Base-by-base conservation (phyloP, 2,888 invertebrate species). In the Linnaemya tessellans region DNA sequence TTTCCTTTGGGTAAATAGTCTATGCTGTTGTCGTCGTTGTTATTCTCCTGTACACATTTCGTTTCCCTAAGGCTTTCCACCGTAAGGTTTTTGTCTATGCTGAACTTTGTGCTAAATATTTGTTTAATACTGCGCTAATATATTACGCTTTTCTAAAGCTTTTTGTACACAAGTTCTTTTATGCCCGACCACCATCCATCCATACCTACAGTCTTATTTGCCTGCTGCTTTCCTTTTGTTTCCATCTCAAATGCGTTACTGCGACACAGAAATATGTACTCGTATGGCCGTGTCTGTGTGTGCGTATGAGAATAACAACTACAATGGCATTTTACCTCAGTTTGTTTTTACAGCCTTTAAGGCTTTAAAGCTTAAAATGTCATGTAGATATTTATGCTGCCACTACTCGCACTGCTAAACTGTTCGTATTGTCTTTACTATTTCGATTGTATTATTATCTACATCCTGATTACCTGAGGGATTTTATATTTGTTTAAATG, bases 21-120 rank as follows among this genome's bases (percentile, higher is more conserved):
- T 75, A 51, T 18, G n/a, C 60, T 62, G 30, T 25, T 22, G 62
- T 46, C 62, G 49, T 30, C 51, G 38, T 41, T 60, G 49, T 25
- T 64, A 30, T 64, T 64, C n/a, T 67, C 35, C 13, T 22, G 1
- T 54, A 41, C 30, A 20, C 41, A 22, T 73, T 78, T 51, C 30
- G 38, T 30, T 18, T 38, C 2, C 74, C 78, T 20, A 10, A 41
- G 75, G 74, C 79, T 54, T 75, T 56, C 51, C 71, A 80, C 73
- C 80, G 75, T 80, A 79, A 82, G 87, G 87, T 87, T 82, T 80
- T 86, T 87, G 86, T 86, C 85, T 84, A 70, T 73, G 81, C 84
- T 87, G 83, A 82, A 86, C 81, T 86, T 80, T 87, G 85, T 81
- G 58, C 81, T 79, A 79, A 85, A 85, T 85, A 85, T 85, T 85